Evolutionary conservation across 2,797 vertebrate species (phyloP).

Genomic region (Bryconaethiops microstoma): DNA sequence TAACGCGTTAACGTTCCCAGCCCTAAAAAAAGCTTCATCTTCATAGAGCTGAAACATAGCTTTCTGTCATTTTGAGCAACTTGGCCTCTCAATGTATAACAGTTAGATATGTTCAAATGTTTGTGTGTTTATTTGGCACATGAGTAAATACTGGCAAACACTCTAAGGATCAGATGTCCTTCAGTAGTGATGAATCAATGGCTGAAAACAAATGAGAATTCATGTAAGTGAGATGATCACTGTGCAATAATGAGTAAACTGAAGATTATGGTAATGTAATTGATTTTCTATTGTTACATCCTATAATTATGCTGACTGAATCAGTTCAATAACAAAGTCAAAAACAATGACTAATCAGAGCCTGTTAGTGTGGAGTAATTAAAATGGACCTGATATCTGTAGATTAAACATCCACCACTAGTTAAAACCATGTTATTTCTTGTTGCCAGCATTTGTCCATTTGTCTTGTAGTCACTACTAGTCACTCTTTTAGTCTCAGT

Average conservation of each 20-base stretch:
- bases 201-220: slow-evolving; percentile 31
- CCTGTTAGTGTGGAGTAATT: slow-evolving; percentile 34
- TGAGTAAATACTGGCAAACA: background rate
- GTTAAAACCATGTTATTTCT: background rate
- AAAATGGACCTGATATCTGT: slow-evolving; percentile 20
- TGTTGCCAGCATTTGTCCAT: background rate
- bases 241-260: slow-evolving; percentile 46
- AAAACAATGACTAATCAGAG: slow-evolving; percentile 52
- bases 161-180: background rate
- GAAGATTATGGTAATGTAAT: slow-evolving; percentile 55
- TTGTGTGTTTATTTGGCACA: background rate
- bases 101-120: background rate
- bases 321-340: slow-evolving; percentile 47
- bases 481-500: too few relatives aligned
- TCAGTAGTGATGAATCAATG: slow-evolving; percentile 40
- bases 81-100: background rate
- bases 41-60: too few relatives aligned
- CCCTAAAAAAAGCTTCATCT: too few relatives aligned
- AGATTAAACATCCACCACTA: background rate
- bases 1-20: too few relatives aligned
- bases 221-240: slow-evolving; percentile 39
- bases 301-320: slow-evolving; percentile 43
- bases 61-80: background rate
- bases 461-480: too few relatives aligned
- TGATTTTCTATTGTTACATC: slow-evolving; percentile 56